A percentile compares a stretch with the other conserved stretches of the same genome.
Conservation (phyloP, 1,140 invertebrate genomes). For the Halesus radiatus region DNA sequence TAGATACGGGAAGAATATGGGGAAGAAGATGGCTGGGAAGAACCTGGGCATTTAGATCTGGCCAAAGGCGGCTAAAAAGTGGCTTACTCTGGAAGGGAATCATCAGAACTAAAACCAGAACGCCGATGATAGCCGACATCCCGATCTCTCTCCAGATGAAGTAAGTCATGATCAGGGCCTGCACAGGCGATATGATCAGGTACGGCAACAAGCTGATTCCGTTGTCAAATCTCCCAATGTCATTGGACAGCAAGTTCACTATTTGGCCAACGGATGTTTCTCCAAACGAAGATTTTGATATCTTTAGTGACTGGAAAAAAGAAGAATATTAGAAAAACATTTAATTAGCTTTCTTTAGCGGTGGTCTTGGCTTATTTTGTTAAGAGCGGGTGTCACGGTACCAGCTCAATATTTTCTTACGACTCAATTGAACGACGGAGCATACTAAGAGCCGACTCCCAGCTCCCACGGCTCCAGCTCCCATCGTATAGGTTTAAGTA, state of each 20-base stretch:
- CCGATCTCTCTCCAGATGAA: conserved; percentile 73
- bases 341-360: no score
- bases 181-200: conserved; percentile 72
- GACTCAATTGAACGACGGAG: no score
- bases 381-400: no score
- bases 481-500: no score
- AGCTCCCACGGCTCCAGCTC: no score
- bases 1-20: no score
- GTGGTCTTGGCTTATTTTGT: no score
- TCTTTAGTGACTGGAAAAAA: conserved; percentile 62
- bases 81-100: conserved; percentile 38
- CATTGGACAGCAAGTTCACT: conserved; percentile 80
- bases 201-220: conserved; percentile 67
- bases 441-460: no score
- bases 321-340: no score
- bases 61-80: background rate
- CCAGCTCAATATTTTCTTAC: no score
- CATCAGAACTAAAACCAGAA: background rate
- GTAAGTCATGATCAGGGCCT: conserved; percentile 71
- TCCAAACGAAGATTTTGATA: conserved; percentile 70
- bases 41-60: no score
- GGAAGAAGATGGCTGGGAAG: no score
- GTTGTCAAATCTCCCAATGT: conserved; percentile 69
- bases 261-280: conserved; percentile 78
- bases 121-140: conserved; percentile 65